These are phyloP conservation scores for Anoplolepis gracilipes DNA, from an alignment of 1,140 invertebrate species.

Conservation along the genomic window DNA sequence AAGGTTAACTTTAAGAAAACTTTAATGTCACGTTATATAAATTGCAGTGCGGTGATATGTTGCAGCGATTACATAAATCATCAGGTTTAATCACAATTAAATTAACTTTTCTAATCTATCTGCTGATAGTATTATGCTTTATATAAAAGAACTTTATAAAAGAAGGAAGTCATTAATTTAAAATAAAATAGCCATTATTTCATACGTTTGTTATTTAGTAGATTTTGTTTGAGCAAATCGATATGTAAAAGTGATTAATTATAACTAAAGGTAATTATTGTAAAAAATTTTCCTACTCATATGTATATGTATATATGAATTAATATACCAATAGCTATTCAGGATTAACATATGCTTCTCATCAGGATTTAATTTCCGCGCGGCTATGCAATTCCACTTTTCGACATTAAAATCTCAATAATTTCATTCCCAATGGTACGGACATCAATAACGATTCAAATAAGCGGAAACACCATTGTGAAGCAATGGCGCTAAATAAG, in stretches of 20 bases:
- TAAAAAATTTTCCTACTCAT: background rate
- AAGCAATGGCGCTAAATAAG: background rate
- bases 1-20: background rate
- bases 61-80: background rate
- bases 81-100: background rate
- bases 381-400: background rate
- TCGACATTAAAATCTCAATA: background rate
- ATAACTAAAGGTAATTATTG: background rate
- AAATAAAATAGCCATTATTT: background rate
- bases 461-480: background rate
- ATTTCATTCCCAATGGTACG: background rate
- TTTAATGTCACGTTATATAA: background rate
- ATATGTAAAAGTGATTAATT: no score
- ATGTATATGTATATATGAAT: no score
- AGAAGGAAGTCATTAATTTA: background rate
- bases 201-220: background rate
- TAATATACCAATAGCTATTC: background rate
- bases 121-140: background rate
- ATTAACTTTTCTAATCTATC: background rate
- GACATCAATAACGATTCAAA: background rate
- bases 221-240: background rate
- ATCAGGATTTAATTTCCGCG: background rate
- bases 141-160: background rate
- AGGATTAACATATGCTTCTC: background rate
- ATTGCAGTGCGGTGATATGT: background rate